Base-by-base conservation (phyloP, 2,888 invertebrate genomes). In the Steromphala cineraria region DNA sequence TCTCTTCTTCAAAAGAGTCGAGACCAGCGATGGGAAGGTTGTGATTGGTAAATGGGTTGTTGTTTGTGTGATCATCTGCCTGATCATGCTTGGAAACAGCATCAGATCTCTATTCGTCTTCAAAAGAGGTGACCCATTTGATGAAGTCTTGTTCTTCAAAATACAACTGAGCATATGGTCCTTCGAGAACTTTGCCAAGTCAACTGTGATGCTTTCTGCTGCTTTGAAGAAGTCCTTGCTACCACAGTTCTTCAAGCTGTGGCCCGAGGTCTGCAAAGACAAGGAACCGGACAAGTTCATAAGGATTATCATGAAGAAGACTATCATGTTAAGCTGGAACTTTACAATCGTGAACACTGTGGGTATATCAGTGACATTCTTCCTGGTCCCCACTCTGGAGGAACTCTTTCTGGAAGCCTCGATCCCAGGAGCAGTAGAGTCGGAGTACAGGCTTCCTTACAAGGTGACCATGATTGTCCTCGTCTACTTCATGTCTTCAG, bases 101-200 rank as follows among this genome's bases (percentile, higher is more conserved):
- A 46, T 82, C 1, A 56, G 86, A 67, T 86, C 86, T 0, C 83
- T 85, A n/a, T 79, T 83, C 0, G 84, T 85, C 1, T 86, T 84
- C 79, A 78, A 81, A 31, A 46, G 81, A 8, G 81, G 78, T 21
- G 86, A 86, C 19, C 53, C 78, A 0, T 86, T 85, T 71, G 85
- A 81, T 67, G 83, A 85, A 56, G 79, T 82, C 5, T 80, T 89
- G 19, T 87, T 89, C 36, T 87, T 89, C 77, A 85, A 86, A 75
- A 28, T 89, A 0, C 80, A 87, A n/a, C 83, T 85, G 24, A 81
- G 83, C 15, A 85, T 89, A 19, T 88, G 87, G 87, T 84, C 83
- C 53, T 3, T 83, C 7, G 87, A 87, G 78, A 84, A 85, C 40
- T 76, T 82, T 0, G 82, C 84, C 24, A 87, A 87, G 74, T 80